These are phyloP conservation scores for Lutraria rhynchaena DNA, from an alignment of 1,140 invertebrate species.

Conservation along the genomic window DNA sequence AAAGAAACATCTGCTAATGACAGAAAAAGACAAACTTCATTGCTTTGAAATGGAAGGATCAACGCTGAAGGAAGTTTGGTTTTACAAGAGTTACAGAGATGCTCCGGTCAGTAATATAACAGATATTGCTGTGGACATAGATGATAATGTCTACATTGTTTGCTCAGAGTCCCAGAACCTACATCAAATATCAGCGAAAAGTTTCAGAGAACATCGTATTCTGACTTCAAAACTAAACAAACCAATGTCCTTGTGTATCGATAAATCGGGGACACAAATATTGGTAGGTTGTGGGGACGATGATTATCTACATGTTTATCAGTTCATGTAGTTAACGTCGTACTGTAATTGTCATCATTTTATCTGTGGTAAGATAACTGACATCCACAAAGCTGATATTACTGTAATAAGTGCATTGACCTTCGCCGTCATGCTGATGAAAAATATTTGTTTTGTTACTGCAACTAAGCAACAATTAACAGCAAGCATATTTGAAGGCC, in stretches of 20 bases:
- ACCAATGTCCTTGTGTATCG: slow-evolving; percentile 1
- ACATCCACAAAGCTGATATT: no score
- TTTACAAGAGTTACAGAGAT: neutral
- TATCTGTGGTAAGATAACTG: no score
- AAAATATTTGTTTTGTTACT: no score
- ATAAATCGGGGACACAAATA: neutral
- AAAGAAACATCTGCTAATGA: neutral
- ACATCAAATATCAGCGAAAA: slow-evolving; percentile 19
- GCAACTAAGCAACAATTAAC: no score
- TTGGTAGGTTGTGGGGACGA: slow-evolving; percentile 4
- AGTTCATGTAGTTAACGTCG: neutral
- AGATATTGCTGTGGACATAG: slow-evolving; percentile 17
- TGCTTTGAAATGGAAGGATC: slow-evolving; percentile 11
- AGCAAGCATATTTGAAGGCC: no score
- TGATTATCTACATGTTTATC: slow-evolving; percentile 12
- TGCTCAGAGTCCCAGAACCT: slow-evolving; percentile 15
- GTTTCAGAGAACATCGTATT: neutral
- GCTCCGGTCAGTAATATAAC: neutral
- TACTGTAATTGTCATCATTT: no score
- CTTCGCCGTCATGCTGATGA: no score
- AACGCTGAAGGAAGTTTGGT: neutral
- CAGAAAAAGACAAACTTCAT: neutral
- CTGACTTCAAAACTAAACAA: neutral
- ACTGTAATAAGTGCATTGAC: no score
- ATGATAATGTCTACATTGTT: slow-evolving; percentile 26